Evolutionary conservation across 2,888 invertebrate genomes (phyloP), one percentile per base, ranked within the genome.

Genomic region (Strigamia maritima): DNA sequence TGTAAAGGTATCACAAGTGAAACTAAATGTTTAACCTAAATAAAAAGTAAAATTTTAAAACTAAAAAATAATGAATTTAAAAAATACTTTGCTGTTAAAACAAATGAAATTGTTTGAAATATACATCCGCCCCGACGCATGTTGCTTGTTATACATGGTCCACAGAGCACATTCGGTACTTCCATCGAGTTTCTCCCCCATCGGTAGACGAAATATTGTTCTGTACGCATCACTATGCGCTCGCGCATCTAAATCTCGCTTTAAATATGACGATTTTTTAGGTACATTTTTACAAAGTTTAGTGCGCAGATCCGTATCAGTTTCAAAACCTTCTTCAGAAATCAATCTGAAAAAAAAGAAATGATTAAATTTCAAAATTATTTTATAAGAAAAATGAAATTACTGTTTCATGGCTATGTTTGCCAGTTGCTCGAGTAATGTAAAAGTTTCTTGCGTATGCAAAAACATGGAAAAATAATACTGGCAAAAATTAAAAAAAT

Each of bases 41-140:
- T 82, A 24, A 76, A 76, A 31, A 76, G 35, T 6, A 76, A 76
- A 35, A 31, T 12, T 12, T 76, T 22, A 28, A 76, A 7, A 38
- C 16, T 8, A 74, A 19, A 2, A 19, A 3, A 14, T 3, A 19
- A 26, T 19, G 8, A 31, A 76, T 31, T 8, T 12, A 76, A 38
- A 31, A 35, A 19, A 89, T 85, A 97, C 97, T 88, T 94, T 91
- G 87, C 98, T 98, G 84, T 94, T 93, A 86, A 98, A 99, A 86
- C 98, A 98, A 83, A 98, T 90, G 86, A 95, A 99, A 88, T 94
- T 96, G 84, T 93, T 92, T 0, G 98, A 98, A 76, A 99, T 88
- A 86, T 93, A 98, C 83, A 99, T 88, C 82, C 92, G 90, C 19
- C 98, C 98, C 88, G 91, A 90, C 79, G 94, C 93, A 85, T 94